A percentile compares a stretch with the other conserved stretches of the same genome.
Conservation (phyloP, 37 sponge, comb jelly and placozoan genomes). For the Geodia barretti region DNA sequence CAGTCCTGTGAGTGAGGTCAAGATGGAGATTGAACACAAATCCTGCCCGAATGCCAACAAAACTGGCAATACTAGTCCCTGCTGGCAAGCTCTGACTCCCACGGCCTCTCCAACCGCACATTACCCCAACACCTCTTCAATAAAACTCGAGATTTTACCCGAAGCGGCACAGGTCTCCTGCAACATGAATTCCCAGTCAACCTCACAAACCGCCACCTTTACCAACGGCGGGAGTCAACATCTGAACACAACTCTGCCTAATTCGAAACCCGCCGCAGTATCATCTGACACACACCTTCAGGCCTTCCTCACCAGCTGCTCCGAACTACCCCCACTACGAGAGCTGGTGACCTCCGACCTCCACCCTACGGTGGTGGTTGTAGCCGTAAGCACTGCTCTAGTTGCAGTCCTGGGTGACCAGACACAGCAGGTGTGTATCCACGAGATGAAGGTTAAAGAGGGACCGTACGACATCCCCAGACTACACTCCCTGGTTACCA, state of each 20-base stretch:
- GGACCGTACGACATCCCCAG: background rate
- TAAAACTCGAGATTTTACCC: background rate
- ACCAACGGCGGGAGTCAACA: too few species aligned
- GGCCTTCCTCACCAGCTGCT: background rate
- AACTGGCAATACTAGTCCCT: too few species aligned
- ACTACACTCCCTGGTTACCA: background rate
- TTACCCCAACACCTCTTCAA: too few species aligned
- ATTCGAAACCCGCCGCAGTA: too few species aligned
- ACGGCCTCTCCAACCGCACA: background rate
- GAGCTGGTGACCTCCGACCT: background rate
- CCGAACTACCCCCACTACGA: background rate
- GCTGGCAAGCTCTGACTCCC: too few species aligned
- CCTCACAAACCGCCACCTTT: too few species aligned
- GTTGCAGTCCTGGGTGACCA: background rate
- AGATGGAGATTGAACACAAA: background rate
- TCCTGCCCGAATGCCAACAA: background rate
- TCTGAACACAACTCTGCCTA: background rate
- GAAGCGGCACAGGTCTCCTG: background rate
- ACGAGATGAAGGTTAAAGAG: background rate
- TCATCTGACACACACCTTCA: background rate
- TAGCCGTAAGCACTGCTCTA: slow-evolving; percentile 1
- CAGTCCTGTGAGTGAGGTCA: background rate
- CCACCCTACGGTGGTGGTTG: background rate
- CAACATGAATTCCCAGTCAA: background rate
- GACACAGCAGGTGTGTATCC: background rate